Evolutionary conservation across 2,113 vertebrate genomes (phyloP), one percentile per base, ranked within the genome.

Genomic region (Sander vitreus): DNA sequence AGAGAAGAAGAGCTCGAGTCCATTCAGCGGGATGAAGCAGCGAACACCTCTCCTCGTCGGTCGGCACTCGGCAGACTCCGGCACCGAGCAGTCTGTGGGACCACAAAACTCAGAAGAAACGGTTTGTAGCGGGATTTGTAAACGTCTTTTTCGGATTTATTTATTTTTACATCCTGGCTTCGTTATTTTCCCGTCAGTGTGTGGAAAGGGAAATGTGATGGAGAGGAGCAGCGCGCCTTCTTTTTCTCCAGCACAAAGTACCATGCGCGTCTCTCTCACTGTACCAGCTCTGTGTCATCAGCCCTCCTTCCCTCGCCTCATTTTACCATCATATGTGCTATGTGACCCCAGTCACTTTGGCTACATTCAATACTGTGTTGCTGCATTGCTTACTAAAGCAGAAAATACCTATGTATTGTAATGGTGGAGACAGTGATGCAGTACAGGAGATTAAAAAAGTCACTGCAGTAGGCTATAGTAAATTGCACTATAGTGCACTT

Each of bases 101-200:
- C 12, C 33, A 12, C 60, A 8, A 25, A 48, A 65, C 51, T 27
- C 13, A 27, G n/a, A 10, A n/a, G 39, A 76, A 75, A 45, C 14
- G 15, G 58, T 65, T 16, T 73, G 55, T 3, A 4, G 45, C 43
- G 0, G 50, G 53, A 36, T 59, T 2, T 59, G 59, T 19, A 30
- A 3, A 18, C 16, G 45, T 72, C 30, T 8, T 73, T 27, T 27
- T 27, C 27, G 27, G 27, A 6, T 51, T 12, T 27, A 43, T 9
- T 18, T 27, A 5, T 25, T 65, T 19, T 43, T 85, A 93, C 91
- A 93, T 93, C 73, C 55, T 89, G 89, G 64, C 82, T 85, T 36
- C 48, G 14, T 43, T 71, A 33, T 68, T 82, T 43, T 36, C 7
- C 21, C 36, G 36, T 80, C 77, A 63, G 78, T 78, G 83, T 83